A percentile compares a stretch with the other conserved stretches of the same genome.
Conservation (phyloP, 2,797 vertebrate species). For the Sebastes itinus region DNA sequence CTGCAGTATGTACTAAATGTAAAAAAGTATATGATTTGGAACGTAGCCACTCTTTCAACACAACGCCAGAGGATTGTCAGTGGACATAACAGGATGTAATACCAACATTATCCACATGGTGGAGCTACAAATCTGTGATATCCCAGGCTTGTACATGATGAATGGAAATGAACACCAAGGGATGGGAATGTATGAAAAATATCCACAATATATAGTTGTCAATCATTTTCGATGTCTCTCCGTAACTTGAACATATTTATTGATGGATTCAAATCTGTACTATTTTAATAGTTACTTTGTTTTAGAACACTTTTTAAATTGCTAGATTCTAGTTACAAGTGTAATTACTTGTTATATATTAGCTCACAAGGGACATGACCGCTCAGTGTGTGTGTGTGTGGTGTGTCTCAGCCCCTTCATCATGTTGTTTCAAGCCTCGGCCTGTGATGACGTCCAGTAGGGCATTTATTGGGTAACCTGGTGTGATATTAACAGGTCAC, state of each 20-base stretch:
- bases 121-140: conserved; percentile 35
- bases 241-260: neutral
- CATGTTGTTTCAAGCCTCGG: neutral
- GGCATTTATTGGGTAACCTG: conserved; percentile 10
- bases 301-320: neutral
- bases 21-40: too few species aligned
- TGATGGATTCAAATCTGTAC: neutral
- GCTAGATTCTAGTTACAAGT: neutral
- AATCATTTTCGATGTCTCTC: neutral
- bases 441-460: neutral
- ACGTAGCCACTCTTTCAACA: too few species aligned
- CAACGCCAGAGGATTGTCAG: fast-evolving
- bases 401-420: neutral
- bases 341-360: neutral
- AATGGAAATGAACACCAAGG: neutral
- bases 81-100: neutral
- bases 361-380: neutral
- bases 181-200: neutral
- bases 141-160: neutral
- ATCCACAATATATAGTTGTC: neutral
- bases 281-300: neutral
- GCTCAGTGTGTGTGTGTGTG: neutral
- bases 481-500: conserved; percentile 46
- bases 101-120: conserved; percentile 24
- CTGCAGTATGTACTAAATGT: too few species aligned